phyloP scores from a whole-genome alignment of 2,113 vertebrate genomes.

The Sylvietta virens region DNA sequence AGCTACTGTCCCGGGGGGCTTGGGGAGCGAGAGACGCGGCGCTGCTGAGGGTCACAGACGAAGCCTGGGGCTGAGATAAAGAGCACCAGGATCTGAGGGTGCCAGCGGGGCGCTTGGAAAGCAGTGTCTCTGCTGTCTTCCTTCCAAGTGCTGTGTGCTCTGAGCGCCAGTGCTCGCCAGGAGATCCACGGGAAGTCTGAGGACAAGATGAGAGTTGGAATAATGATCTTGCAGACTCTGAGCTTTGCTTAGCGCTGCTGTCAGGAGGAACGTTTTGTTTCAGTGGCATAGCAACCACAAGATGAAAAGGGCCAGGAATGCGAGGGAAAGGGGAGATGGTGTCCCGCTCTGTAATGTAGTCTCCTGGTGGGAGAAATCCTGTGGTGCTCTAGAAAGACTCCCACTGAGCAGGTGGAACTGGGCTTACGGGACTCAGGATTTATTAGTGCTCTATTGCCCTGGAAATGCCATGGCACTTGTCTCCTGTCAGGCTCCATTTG shows the following conservation, averaged over 20 bases:
- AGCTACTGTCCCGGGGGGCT: background rate
- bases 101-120: background rate
- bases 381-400: background rate
- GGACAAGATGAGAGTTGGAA: background rate
- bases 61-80: background rate
- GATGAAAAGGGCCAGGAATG: background rate
- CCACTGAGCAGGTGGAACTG: background rate
- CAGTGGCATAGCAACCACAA: background rate
- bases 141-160: rapidly evolving
- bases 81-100: background rate
- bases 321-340: background rate
- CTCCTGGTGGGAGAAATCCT: background rate
- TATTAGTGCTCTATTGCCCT: background rate
- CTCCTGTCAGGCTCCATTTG: rapidly evolving
- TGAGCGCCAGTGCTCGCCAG: rapidly evolving
- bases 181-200: background rate
- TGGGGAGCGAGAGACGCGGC: rapidly evolving
- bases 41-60: background rate
- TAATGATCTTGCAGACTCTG: background rate
- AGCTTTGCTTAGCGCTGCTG: background rate
- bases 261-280: background rate
- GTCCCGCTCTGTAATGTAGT: background rate
- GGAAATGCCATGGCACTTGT: background rate
- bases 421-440: background rate
- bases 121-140: background rate